Conservation (phyloP, 2,797 vertebrate species). For the Esox masquinongy region DNA sequence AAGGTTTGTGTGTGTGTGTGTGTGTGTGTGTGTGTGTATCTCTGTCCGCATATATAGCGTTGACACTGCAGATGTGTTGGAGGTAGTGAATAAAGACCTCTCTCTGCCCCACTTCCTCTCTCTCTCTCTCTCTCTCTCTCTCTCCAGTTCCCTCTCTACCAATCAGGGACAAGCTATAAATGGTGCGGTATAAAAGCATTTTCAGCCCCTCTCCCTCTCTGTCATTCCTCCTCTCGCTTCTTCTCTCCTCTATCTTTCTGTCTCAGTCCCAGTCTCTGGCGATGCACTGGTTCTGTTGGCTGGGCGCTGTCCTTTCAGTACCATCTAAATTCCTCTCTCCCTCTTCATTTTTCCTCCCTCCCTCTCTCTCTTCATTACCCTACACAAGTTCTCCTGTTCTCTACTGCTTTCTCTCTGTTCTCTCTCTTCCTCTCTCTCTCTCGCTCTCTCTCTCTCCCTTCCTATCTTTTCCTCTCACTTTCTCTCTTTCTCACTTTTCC, state of each 20-base stretch:
- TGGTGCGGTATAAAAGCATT: background rate
- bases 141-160: background rate
- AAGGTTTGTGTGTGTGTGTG: background rate
- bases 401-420: conserved; percentile 21
- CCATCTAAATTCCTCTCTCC: conserved; percentile 33
- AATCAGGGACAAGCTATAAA: background rate
- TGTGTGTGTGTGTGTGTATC: background rate
- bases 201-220: conserved; percentile 1
- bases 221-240: conserved; percentile 8
- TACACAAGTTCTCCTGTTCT: conserved; percentile 17
- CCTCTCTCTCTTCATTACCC: conserved; percentile 19
- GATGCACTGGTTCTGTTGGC: background rate
- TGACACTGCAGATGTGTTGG: background rate
- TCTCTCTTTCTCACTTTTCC: conserved; percentile 10
- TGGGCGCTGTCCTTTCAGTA: conserved; percentile 32
- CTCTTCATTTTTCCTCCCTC: conserved; percentile 30
- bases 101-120: background rate
- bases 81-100: background rate
- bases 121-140: background rate
- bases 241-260: background rate
- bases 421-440: background rate
- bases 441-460: background rate
- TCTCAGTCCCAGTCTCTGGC: background rate
- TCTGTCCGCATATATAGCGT: background rate
- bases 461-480: conserved; percentile 34